A percentile compares a stretch with the other conserved stretches of the same genome.
Evolutionary conservation across 30 jellyfish, hydroid and myxozoan species (phyloP).

Genomic region (Cassiopea xamachana): DNA sequence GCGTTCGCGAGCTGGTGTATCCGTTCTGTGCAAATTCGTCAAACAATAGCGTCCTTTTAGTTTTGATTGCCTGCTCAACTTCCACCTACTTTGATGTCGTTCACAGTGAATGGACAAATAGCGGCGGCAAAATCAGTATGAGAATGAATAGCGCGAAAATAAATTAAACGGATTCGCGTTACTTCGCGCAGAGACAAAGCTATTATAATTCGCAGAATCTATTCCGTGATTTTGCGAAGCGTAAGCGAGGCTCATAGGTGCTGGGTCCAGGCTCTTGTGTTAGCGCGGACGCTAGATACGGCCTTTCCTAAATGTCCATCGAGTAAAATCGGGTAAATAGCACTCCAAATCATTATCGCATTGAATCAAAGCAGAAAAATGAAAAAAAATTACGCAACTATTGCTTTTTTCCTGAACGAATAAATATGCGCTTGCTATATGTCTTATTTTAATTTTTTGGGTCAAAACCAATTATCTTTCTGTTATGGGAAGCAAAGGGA

Average conservation of each 20-base stretch:
- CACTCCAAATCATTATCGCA: neutral
- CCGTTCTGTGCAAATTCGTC: neutral
- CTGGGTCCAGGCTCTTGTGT: conserved; percentile 53
- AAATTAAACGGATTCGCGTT: conserved; percentile 3
- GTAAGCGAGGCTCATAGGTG: conserved; percentile 48
- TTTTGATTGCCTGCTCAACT: conserved; percentile 7
- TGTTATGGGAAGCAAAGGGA: no score
- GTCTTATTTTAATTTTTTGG: no score
- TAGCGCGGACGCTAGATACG: conserved; percentile 21
- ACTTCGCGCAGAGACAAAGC: neutral
- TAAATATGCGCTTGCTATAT: no score
- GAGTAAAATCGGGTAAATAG: conserved; percentile 18
- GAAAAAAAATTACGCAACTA: no score
- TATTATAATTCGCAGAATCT: conserved; percentile 16
- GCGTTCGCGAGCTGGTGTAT: neutral
- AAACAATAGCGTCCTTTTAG: neutral
- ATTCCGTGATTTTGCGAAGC: conserved; percentile 32
- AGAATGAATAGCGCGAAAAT: conserved; percentile 46
- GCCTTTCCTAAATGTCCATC: conserved; percentile 53
- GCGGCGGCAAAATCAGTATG: conserved; percentile 72
- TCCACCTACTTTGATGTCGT: neutral
- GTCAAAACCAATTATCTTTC: no score
- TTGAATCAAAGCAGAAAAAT: neutral
- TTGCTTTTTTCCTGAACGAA: neutral
- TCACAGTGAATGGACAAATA: conserved; percentile 55